These are phyloP conservation scores for Pelodiscus sinensis DNA, from an alignment of 2,113 vertebrate genomes.

Conservation along the genomic window DNA sequence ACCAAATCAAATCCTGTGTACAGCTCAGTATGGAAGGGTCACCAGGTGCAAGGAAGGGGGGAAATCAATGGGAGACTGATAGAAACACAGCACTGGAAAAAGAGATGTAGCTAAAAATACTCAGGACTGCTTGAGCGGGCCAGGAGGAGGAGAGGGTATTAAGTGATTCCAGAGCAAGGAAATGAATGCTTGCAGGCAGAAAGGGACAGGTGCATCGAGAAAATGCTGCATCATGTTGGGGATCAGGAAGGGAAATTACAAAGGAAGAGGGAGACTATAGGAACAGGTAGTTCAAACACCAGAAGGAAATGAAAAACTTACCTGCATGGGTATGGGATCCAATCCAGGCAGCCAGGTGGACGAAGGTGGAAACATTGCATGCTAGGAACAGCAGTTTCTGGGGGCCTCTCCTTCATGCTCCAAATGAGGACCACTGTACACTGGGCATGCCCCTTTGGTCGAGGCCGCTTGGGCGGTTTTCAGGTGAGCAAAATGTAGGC, in stretches of 20 bases:
- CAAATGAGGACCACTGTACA: not conserved
- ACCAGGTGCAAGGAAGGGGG: constrained; percentile 26
- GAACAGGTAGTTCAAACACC: not conserved
- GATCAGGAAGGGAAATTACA: rapidly evolving
- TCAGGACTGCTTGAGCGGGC: not conserved
- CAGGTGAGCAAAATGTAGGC: not conserved
- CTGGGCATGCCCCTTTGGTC: not conserved
- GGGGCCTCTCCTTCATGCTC: not conserved
- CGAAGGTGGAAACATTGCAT: not conserved
- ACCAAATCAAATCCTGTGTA: constrained; percentile 61
- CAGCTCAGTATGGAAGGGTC: constrained; percentile 60
- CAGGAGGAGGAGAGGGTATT: not conserved
- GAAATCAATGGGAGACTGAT: constrained; percentile 58
- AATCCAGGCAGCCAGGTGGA: not conserved
- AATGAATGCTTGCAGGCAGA: rapidly evolving
- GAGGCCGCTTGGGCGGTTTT: not conserved
- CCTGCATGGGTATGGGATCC: not conserved
- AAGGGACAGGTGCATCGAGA: not conserved
- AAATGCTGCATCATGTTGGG: rapidly evolving
- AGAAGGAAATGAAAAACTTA: not conserved
- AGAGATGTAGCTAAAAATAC: not conserved
- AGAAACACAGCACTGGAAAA: not conserved
- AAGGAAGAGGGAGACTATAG: not conserved
- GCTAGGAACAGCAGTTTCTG: not conserved
- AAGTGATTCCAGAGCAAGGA: not conserved